Evolutionary conservation across 2,888 invertebrate species (phyloP), one percentile per base, ranked within the genome.

Genomic region (Xanthostigma xanthostigma): DNA sequence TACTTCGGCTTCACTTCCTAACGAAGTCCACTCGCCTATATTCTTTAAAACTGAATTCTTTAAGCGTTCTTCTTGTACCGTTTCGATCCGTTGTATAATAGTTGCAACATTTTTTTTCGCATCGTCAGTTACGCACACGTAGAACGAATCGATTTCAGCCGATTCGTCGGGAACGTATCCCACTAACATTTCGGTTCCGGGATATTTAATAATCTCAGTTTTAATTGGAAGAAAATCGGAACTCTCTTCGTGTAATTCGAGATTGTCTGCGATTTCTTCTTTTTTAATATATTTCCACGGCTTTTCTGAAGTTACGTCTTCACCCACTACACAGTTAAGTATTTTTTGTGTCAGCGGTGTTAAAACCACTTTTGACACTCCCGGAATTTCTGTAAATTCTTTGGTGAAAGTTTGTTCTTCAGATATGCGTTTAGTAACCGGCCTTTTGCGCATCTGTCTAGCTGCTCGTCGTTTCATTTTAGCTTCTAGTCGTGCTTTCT

Each of bases 261-360:
- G 69, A 46, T 73, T 70, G 56, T 84, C 81, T 45, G 75, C 68
- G 2, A 87, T 66, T 41, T 73, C 66, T 36, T 74, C 72, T 61
- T 76, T 84, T 14, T 66, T 67, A 0, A 85, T 66, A 51, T 69
- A 70, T 51, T 79, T 79, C 85, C 85, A 87, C 0, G 86, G 85
- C 57, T 75, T 78, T 60, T 86, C 85, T 13, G 78, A 74, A 1
- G 78, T 83, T 0, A 87, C 74, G 59, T 85, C 73, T 37, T 73
- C 68, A 1, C 84, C 86, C 40, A 84, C 74, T 2, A 77, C 71
- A 54, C 81, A 70, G 51, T 79, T 79, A 10, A 84, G 62, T 46
- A 72, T 70, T 53, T 72, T 67, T 59, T 81, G 81, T 11, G 77
- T 76, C 53, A 75, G 65, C 54, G 74, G 73, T 3, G 73, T 69